Evolutionary conservation across 2,797 vertebrate genomes (phyloP), one percentile per base, ranked within the genome.

Genomic region (Antrozous pallidus): DNA sequence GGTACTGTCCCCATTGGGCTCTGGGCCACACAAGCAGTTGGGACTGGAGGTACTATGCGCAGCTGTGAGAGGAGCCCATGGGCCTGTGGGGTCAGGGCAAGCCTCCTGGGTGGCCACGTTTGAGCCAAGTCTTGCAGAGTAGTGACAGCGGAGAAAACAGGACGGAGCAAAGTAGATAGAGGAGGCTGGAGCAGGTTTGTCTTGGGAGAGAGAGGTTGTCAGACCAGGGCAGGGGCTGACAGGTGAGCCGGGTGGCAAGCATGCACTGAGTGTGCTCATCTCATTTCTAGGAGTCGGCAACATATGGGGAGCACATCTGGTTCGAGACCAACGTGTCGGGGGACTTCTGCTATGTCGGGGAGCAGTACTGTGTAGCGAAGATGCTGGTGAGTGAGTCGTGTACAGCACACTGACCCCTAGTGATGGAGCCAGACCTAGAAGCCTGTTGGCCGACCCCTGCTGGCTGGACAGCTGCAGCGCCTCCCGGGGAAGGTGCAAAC

Each of bases 231-330:
- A 6, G 63, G 47, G 38, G 28, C 18, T 38, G 70, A 33, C 31
- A 22, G 38, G 31, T 31, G 36, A 73, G 38, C 18, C 13, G 0
- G 26, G 38, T 0, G 0, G n/a, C 75, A 26, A 38, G 14, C 31
- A 0, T 54, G n/a, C 16, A 1, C 89, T 90, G 74, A 96, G 16
- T 31, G 17, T 20, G 40, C 47, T 61, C 0, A 3, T 88, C 78
- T 18, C 5, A 1, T 78, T 90, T 97, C 78, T 98, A 99, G 99
- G 99, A 99, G 92, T 98, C 98, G 0, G 99, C 99, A 0, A 78
- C 98, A 17, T 99, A 99, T 75, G 99, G 99, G 94, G 99, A 99
- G 84, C 99, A 99, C 95, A 98, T 99, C 98, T 99, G 99, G 99
- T 99, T 99, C 75, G 99, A 99, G 98, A 99, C 99, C 16, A 99